These are phyloP conservation scores for Micrasema minimum DNA, from an alignment of 1,140 invertebrate genomes.

Conservation along the genomic window DNA sequence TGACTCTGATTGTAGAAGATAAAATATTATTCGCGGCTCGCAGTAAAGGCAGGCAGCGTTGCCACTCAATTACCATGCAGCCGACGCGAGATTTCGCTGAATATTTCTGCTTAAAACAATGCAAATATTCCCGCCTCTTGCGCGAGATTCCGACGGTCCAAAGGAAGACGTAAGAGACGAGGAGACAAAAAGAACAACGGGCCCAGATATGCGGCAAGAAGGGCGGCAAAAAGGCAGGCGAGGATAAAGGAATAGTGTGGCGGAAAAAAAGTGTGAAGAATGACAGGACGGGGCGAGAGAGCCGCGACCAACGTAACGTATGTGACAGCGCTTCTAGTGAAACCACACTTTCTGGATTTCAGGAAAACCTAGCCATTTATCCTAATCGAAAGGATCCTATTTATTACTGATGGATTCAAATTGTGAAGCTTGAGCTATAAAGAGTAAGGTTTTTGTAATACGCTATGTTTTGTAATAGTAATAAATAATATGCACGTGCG, in stretches of 20 bases:
- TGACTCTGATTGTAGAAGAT: too few species aligned
- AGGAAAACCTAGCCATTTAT: too few species aligned
- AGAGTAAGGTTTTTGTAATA: too few species aligned
- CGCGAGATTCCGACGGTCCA: slow-evolving; percentile 25
- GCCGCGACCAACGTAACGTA: slow-evolving; percentile 44
- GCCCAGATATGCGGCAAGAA: slow-evolving; percentile 15
- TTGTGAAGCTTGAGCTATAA: too few species aligned
- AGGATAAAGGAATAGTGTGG: slow-evolving; percentile 40
- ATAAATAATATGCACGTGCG: too few species aligned
- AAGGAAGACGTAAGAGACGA: slow-evolving; percentile 51
- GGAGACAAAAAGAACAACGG: slow-evolving; percentile 30
- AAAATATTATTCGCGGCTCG: too few species aligned
- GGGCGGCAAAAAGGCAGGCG: slow-evolving; percentile 28
- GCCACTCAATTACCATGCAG: slow-evolving; percentile 6
- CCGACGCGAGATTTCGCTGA: background rate
- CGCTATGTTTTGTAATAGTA: too few species aligned
- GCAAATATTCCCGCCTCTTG: slow-evolving; percentile 35
- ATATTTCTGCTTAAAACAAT: slow-evolving; percentile 35
- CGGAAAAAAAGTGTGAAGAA: slow-evolving; percentile 53
- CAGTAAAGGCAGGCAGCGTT: background rate
- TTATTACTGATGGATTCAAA: too few species aligned
- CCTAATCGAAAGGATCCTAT: too few species aligned
- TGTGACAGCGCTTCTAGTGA: slow-evolving; percentile 21
- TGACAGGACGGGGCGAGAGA: slow-evolving; percentile 51
- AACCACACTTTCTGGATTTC: too few species aligned